Evolutionary conservation across 2,113 vertebrate species (phyloP).

Genomic region (Jaculus jaculus): DNA sequence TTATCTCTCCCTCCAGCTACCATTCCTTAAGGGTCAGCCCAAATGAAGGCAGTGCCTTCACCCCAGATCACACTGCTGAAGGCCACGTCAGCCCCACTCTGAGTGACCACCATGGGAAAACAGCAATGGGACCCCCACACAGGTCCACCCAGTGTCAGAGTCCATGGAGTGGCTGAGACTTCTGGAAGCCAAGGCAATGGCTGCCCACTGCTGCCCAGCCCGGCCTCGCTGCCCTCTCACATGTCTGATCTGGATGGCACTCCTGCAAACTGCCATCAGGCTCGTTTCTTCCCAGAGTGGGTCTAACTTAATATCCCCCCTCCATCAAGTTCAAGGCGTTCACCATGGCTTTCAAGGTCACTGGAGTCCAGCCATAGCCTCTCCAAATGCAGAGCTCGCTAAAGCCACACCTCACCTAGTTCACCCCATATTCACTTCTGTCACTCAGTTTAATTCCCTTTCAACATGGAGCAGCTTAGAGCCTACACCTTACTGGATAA

Average conservation of each 20-base stretch:
- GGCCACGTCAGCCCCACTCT: not conserved
- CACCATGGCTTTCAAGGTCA: not conserved
- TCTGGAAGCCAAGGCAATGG: accelerated
- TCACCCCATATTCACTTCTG: not conserved
- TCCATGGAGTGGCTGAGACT: accelerated
- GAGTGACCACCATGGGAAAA: accelerated
- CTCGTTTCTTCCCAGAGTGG: accelerated
- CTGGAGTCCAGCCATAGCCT: not conserved
- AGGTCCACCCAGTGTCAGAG: not conserved
- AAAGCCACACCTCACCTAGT: not conserved
- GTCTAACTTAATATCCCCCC: accelerated
- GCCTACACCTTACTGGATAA: not conserved
- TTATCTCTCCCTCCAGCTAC: not conserved
- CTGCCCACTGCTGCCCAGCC: accelerated
- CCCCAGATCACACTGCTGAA: accelerated
- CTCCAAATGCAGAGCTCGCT: not conserved
- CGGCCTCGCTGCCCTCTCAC: not conserved
- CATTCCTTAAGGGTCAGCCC: no score
- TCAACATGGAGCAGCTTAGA: not conserved
- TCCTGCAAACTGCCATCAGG: no score
- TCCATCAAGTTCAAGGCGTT: not conserved
- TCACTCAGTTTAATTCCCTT: not conserved
- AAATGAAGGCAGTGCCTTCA: not conserved
- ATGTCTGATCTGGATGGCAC: accelerated
- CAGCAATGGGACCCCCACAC: no score